phyloP scores from a whole-genome alignment of 2,113 vertebrate species.

The Nettapus auritus region DNA sequence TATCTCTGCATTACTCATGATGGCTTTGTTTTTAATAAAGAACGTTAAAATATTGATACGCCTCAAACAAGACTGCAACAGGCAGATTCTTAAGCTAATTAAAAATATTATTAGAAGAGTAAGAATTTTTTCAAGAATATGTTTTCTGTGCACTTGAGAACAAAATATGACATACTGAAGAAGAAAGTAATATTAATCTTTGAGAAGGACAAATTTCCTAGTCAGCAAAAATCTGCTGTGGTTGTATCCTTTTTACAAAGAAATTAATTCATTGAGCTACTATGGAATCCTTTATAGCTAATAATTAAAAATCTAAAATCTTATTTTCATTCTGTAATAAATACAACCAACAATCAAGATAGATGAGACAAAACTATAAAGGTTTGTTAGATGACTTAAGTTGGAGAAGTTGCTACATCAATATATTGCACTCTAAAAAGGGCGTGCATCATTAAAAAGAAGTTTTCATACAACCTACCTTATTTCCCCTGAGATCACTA shows the following conservation, averaged over 20 bases:
- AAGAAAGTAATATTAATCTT: not conserved
- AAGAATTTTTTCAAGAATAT: conserved; percentile 7
- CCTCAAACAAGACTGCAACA: not conserved
- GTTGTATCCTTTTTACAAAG: not conserved
- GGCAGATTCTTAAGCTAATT: not conserved
- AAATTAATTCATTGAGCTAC: conserved; percentile 45
- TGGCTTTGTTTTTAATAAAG: not conserved
- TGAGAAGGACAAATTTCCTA: conserved; percentile 11
- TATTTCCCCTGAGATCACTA: conserved; percentile 67
- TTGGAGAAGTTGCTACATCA: conserved; percentile 45
- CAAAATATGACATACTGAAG: not conserved
- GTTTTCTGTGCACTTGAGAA: conserved; percentile 5
- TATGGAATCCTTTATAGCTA: conserved; percentile 18
- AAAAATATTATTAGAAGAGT: conserved; percentile 5
- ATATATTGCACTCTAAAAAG: conserved; percentile 59
- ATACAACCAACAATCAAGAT: conserved; percentile 6
- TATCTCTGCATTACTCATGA: not conserved
- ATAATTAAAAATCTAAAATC: conserved; percentile 60
- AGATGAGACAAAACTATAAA: conserved; percentile 47
- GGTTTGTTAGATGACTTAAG: conserved; percentile 36
- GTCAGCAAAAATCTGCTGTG: conserved; percentile 36
- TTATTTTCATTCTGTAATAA: conserved; percentile 44
- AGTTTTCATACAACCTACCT: conserved; percentile 64
- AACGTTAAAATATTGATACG: not conserved
- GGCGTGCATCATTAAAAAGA: conserved; percentile 63